phyloP scores from a whole-genome alignment of 1,140 invertebrate genomes.

The Heliconius hewitsoni region DNA sequence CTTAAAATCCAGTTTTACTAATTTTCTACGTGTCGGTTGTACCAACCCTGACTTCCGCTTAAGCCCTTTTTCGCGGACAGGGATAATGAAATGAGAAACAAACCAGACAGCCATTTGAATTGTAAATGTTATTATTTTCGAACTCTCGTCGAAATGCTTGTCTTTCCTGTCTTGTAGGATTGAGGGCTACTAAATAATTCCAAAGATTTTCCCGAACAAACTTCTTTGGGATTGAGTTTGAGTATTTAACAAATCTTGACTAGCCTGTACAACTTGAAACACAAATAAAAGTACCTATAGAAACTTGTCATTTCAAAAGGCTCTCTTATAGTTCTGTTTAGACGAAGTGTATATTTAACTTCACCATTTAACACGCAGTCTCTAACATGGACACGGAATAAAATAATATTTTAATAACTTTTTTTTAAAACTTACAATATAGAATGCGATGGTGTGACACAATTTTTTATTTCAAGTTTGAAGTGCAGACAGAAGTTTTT shows the following conservation, averaged over 20 bases:
- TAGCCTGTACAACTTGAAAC: background rate
- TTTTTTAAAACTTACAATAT: no score
- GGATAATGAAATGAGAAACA: constrained; percentile 49
- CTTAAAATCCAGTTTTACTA: background rate
- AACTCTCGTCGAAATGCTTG: constrained; percentile 32
- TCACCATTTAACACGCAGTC: no score
- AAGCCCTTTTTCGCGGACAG: constrained; percentile 39
- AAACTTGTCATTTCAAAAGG: background rate
- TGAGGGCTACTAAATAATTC: constrained; percentile 19
- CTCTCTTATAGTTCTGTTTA: no score
- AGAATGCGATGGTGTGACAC: no score
- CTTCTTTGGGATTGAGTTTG: constrained; percentile 6
- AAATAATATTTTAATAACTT: no score
- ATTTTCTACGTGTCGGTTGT: background rate
- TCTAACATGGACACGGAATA: no score
- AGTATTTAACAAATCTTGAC: constrained; percentile 8
- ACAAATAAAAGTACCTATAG: background rate
- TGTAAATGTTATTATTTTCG: constrained; percentile 58
- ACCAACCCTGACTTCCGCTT: constrained; percentile 25
- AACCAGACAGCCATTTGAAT: constrained; percentile 52
- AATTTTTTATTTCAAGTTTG: no score
- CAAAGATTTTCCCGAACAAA: background rate
- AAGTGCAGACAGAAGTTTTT: no score
- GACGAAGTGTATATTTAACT: no score
- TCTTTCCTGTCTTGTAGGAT: constrained; percentile 34